Evolutionary conservation across 2,113 vertebrate species (phyloP), one percentile per base, ranked within the genome.

Genomic region (Sturnira hondurensis): DNA sequence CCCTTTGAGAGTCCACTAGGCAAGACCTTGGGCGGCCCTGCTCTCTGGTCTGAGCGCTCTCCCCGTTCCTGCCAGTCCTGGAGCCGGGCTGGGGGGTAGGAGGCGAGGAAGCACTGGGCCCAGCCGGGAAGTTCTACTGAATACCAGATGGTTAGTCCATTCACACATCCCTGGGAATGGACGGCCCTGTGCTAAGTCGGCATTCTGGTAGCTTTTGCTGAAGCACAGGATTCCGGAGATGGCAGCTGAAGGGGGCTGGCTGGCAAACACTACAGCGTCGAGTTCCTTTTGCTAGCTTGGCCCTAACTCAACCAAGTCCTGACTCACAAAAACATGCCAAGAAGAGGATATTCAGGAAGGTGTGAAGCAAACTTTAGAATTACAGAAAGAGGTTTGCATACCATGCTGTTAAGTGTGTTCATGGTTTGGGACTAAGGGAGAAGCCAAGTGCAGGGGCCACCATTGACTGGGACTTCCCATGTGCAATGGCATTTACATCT

Each of bases 261-360:
- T 61, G 45, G 52, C 65, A 54, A 11, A 36, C 16, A 28, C 7
- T 2, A 15, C 2, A 78, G 68, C 88, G 63, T 26, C 41, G 80
- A 94, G 61, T 81, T 96, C 36, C 47, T 92, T 89, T 92, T 54
- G n/a, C 17, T 41, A 36, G 17, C 47, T 89, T 74, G 91, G 61
- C 68, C 71, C 80, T 41, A 26, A 28, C 31, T 78, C 87, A 85
- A 43, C 20, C n/a, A 76, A 70, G 78, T 47, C 84, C 89, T 68
- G 68, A 73, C n/a, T 43, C 63, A 38, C 82, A n/a, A 2, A n/a
- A 47, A 54, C 31, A 45, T 76, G 68, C 50, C 45, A 81, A 81
- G 91, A 67, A 81, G 65, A 81, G 50, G 38, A 58, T 17, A 24
- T 56, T 61, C 41, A 45, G 47, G 28, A 22, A 78, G 68, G 36